Evolutionary conservation across 2,797 vertebrate genomes (phyloP).

Genomic region (Chaetophractus vellerosus): DNA sequence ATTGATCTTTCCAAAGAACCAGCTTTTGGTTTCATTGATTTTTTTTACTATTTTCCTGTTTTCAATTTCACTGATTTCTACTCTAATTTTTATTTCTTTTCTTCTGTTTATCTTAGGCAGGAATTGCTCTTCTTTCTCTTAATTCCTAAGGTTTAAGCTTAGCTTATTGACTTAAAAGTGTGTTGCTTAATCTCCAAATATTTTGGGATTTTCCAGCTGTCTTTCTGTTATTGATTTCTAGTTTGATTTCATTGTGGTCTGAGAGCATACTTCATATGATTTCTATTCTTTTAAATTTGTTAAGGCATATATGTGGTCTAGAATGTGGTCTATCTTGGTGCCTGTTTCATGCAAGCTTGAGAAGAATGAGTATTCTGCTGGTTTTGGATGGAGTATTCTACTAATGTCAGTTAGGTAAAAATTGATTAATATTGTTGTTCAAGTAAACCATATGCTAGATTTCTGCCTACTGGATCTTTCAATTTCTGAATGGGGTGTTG

Average conservation of each 20-base stretch:
- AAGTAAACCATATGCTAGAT: too few species aligned
- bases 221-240: slow-evolving; percentile 46
- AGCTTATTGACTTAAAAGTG: background rate
- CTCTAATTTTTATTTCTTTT: background rate
- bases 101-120: background rate
- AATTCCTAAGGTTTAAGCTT: background rate
- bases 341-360: too few species aligned
- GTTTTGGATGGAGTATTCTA: too few species aligned
- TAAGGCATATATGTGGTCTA: background rate
- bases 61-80: slow-evolving; percentile 38
- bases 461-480: too few species aligned
- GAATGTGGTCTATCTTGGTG: too few species aligned
- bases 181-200: slow-evolving; percentile 37
- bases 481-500: too few species aligned
- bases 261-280: slow-evolving; percentile 32
- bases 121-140: slow-evolving; percentile 21
- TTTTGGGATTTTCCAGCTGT: slow-evolving; percentile 32
- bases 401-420: too few species aligned
- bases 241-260: background rate
- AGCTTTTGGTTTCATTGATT: background rate
- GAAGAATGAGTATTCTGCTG: too few species aligned
- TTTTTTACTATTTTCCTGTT: slow-evolving; percentile 49
- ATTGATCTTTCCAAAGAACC: slow-evolving; percentile 25
- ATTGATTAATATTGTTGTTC: too few species aligned
- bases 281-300: slow-evolving; percentile 50